Percentiles rank a stretch among this genome's conserved stretches.
Evolutionary conservation across 64 coral and sea anemone species (phyloP).

Genomic region (Actinia equina): DNA sequence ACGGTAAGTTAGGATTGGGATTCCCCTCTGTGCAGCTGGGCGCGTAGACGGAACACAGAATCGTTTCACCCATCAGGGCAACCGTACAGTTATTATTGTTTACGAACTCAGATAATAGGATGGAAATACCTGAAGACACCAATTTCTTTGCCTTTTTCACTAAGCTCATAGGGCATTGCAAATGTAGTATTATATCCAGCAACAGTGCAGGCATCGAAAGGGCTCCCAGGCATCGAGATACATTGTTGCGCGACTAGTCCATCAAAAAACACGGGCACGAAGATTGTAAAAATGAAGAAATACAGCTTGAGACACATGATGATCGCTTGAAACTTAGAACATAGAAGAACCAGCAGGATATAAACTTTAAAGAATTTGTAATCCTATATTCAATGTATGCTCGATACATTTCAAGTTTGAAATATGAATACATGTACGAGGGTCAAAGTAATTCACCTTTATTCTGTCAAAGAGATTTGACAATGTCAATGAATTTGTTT

Average conservation of each 20-base stretch:
- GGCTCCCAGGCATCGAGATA: not conserved
- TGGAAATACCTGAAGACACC: not conserved
- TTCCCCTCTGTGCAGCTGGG: not conserved
- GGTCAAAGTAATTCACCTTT: too few relatives aligned
- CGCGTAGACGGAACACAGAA: not conserved
- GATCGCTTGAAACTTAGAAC: not conserved
- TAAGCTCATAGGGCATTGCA: not conserved
- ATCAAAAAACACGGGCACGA: not conserved
- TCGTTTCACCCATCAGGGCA: not conserved
- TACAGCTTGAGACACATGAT: not conserved
- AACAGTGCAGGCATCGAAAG: not conserved
- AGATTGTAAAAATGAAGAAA: not conserved
- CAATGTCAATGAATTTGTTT: too few relatives aligned
- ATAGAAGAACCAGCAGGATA: not conserved
- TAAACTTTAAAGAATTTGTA: not conserved
- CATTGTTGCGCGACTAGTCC: not conserved
- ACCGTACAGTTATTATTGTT: constrained; percentile 12
- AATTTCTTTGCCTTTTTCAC: not conserved
- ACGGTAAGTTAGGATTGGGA: not conserved
- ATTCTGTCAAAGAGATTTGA: too few relatives aligned
- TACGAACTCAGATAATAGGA: not conserved
- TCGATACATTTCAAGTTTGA: too few relatives aligned
- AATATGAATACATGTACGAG: too few relatives aligned
- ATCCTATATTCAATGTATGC: not conserved
- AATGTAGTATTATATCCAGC: constrained; percentile 16